Evolutionary conservation across 2,797 vertebrate genomes (phyloP), one percentile per base, ranked within the genome.

Genomic region (Bradypus variegatus): DNA sequence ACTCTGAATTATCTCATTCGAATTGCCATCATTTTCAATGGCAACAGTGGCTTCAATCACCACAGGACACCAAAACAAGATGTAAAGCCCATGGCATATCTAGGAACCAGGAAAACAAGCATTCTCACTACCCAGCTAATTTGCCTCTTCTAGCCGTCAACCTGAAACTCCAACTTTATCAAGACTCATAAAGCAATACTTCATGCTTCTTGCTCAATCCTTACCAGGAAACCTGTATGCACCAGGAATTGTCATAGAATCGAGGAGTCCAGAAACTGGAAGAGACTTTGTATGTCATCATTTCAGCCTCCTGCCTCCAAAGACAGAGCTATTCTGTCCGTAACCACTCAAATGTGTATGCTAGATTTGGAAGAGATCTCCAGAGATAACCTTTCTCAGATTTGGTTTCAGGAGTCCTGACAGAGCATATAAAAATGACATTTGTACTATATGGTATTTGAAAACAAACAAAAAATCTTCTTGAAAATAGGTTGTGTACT

Each of bases 71-170:
- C 58, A 70, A 78, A 83, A 79, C 82, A 77, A 85, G 91, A 86
- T 92, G 60, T 80, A 91, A 80, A 87, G 6, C 84, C 84, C 60
- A 33, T 0, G 19, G 31, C 62, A 33, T 65, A 92, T 83, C 80
- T 80, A 50, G 83, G 33, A 89, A 64, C 91, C 81, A 45, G 91
- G 94, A 95, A 94, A 91, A 67, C 15, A 85, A 45, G 77, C 90
- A 27, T 94, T 92, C 82, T 88, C 65, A 31, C 73, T 5, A 36
- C 3, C 1, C 38, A 79, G 41, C 25, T 62, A 77, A 89, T 48
- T 23, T 23, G 25, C 8, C 41, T 19, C 77, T 95, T 65, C 91
- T 31, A 60, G 29, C 27, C 18, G 2, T 84, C 67, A 62, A 18
- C 55, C 41, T 38, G 64, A 92, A 92, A 92, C 72, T 67, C 62